These are phyloP conservation scores for Cromileptes altivelis DNA, from an alignment of 2,113 vertebrate species.

Conservation along the genomic window DNA sequence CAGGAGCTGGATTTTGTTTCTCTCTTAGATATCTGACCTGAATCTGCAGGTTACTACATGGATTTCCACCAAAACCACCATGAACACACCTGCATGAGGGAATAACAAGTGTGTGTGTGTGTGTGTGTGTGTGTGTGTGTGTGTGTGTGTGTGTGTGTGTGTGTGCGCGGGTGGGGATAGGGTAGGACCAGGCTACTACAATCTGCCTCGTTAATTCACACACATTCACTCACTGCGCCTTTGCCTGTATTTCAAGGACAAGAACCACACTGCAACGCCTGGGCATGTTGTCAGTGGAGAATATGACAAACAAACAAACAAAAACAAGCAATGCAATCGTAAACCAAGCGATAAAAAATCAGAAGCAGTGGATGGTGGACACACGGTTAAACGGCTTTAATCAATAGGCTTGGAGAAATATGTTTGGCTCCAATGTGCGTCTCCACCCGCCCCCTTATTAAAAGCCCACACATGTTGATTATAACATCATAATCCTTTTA, in stretches of 20 bases:
- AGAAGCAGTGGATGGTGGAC: slow-evolving; percentile 37
- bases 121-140: slow-evolving; percentile 10
- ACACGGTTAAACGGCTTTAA: slow-evolving; percentile 35
- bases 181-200: slow-evolving; percentile 62
- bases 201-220: slow-evolving; percentile 65
- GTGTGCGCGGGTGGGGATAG: slow-evolving; percentile 45
- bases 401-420: slow-evolving; percentile 50
- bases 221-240: slow-evolving; percentile 65
- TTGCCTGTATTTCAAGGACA: slow-evolving; percentile 77
- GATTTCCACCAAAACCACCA: slow-evolving; percentile 3
- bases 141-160: slow-evolving; percentile 16
- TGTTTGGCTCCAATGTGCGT: slow-evolving; percentile 40
- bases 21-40: not conserved
- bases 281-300: slow-evolving; percentile 16
- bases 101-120: slow-evolving; percentile 48
- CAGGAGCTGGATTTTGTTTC: not conserved
- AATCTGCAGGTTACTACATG: not conserved
- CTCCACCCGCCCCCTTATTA: slow-evolving; percentile 44
- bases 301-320: not conserved
- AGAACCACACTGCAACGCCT: slow-evolving; percentile 53
- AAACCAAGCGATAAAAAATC: slow-evolving; percentile 3
- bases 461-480: slow-evolving; percentile 72
- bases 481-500: slow-evolving; percentile 11
- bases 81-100: slow-evolving; percentile 28
- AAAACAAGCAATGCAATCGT: slow-evolving; percentile 9